Conservation (phyloP, 2,888 invertebrate species). For the Diaphora mendica region DNA sequence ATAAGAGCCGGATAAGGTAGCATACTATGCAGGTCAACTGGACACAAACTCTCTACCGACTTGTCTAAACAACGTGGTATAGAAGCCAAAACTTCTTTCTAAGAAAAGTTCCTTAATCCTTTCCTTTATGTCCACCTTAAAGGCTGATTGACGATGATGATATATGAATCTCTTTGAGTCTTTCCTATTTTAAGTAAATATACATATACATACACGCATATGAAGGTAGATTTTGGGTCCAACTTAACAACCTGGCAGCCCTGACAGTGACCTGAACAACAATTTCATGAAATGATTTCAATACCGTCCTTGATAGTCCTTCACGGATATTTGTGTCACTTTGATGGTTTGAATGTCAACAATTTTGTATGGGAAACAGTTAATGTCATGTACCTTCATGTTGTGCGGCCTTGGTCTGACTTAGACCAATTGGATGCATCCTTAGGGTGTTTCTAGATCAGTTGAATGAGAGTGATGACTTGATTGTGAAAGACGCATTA, state of each 20-base stretch:
- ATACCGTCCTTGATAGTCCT: conserved; percentile 59
- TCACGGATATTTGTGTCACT: conserved; percentile 56
- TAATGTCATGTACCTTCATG: conserved; percentile 14
- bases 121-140: no score
- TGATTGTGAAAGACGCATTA: not conserved
- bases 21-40: no score
- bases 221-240: not conserved
- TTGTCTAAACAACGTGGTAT: no score
- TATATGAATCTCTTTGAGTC: not conserved
- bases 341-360: conserved; percentile 45
- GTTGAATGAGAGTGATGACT: not conserved
- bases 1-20: no score
- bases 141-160: no score
- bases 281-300: conserved; percentile 15
- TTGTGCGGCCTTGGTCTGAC: not conserved
- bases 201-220: not conserved
- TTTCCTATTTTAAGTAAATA: not conserved
- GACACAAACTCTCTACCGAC: no score
- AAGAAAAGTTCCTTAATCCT: no score
- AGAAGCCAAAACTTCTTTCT: no score
- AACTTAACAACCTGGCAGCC: not conserved
- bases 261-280: conserved; percentile 23
- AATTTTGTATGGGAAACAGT: conserved; percentile 8
- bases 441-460: conserved; percentile 13
- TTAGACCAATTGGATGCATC: conserved; percentile 17